Conservation (phyloP, 2,113 vertebrate species). For the Silurus asotus region DNA sequence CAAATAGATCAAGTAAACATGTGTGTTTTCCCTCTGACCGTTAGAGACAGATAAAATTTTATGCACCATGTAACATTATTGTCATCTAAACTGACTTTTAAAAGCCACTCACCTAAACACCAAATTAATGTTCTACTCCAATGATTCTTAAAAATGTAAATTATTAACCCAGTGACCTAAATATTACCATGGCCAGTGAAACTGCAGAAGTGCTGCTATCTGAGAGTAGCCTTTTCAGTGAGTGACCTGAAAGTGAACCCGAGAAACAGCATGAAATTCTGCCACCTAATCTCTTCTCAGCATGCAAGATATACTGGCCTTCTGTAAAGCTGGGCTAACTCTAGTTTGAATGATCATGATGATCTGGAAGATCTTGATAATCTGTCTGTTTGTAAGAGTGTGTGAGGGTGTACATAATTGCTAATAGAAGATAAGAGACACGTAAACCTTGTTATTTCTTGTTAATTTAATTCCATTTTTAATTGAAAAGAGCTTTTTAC, state of each 20-base stretch:
- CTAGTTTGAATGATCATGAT: neutral
- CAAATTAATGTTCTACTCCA: neutral
- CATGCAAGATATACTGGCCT: constrained; percentile 44
- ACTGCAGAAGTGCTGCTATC: constrained; percentile 35
- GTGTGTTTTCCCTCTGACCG: neutral
- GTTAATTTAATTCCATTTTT: neutral
- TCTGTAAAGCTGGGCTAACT: constrained; percentile 4
- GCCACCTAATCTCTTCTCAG: constrained; percentile 50
- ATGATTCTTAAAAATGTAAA: constrained; percentile 3
- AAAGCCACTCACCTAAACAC: neutral
- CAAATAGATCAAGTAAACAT: neutral
- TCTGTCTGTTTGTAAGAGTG: neutral
- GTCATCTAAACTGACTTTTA: neutral
- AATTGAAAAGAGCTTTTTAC: neutral
- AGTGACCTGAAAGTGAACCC: constrained; percentile 42
- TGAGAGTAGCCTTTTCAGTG: constrained; percentile 53
- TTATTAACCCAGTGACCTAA: constrained; percentile 46
- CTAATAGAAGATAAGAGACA: neutral
- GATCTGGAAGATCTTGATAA: neutral
- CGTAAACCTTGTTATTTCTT: neutral
- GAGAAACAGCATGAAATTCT: constrained; percentile 20
- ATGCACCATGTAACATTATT: constrained; percentile 6
- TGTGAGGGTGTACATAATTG: neutral
- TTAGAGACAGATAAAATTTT: neutral
- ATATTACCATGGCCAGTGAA: constrained; percentile 26